These are phyloP conservation scores for Dicaeum eximium DNA, from an alignment of 2,113 vertebrate genomes.

Conservation along the genomic window DNA sequence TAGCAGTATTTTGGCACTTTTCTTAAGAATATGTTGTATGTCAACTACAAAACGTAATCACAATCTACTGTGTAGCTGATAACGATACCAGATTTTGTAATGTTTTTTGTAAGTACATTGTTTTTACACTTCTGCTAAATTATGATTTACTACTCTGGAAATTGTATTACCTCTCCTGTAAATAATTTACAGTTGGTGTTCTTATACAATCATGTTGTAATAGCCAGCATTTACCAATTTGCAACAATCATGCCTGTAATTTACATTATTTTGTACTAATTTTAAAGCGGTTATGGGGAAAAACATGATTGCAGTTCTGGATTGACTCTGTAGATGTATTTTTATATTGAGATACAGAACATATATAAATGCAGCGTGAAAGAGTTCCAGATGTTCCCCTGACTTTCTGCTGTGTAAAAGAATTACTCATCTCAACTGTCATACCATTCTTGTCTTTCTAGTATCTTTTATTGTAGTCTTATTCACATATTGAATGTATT, in stretches of 20 bases:
- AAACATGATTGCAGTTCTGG: not conserved
- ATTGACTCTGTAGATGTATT: slow-evolving; percentile 38
- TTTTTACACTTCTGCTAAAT: slow-evolving; percentile 47
- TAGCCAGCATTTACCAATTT: slow-evolving; percentile 42
- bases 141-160: slow-evolving; percentile 28
- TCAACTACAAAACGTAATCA: slow-evolving; percentile 20
- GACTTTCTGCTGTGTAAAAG: not conserved
- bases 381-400: slow-evolving; percentile 30
- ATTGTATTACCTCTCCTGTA: slow-evolving; percentile 70
- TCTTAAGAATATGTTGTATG: slow-evolving; percentile 19
- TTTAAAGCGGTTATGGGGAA: slow-evolving; percentile 32
- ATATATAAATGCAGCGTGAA: not conserved
- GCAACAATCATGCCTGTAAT: slow-evolving; percentile 65
- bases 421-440: slow-evolving; percentile 27
- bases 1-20: slow-evolving; percentile 66
- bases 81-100: slow-evolving; percentile 27
- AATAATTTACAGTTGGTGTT: slow-evolving; percentile 48
- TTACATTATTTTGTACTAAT: slow-evolving; percentile 57
- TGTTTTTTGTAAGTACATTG: not conserved
- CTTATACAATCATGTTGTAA: slow-evolving; percentile 61
- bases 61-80: slow-evolving; percentile 19
- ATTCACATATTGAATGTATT: not conserved
- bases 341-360: slow-evolving; percentile 52
- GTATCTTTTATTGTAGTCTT: not conserved
- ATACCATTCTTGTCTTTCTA: not conserved